These are phyloP conservation scores for Thymelicus sylvestris DNA, from an alignment of 2,888 invertebrate genomes.

Conservation along the genomic window DNA sequence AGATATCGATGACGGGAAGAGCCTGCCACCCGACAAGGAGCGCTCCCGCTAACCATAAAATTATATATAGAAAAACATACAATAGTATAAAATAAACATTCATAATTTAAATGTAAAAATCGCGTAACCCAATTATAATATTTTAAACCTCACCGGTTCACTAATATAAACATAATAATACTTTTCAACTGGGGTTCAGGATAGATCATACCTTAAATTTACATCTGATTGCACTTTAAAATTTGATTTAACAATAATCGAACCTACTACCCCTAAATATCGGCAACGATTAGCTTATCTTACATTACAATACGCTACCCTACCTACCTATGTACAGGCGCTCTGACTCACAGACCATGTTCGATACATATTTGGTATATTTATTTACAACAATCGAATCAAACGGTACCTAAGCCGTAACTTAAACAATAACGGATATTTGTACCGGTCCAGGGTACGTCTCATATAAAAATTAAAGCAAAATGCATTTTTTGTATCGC, in stretches of 20 bases:
- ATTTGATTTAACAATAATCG: constrained; percentile 77
- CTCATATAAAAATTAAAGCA: constrained; percentile 73
- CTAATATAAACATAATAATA: constrained; percentile 82
- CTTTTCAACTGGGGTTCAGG: constrained; percentile 80
- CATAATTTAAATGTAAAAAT: constrained; percentile 81
- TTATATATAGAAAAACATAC: constrained; percentile 76
- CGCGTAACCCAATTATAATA: constrained; percentile 82
- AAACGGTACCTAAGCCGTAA: constrained; percentile 63
- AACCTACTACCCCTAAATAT: constrained; percentile 60
- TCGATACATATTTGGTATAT: constrained; percentile 81
- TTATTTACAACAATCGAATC: constrained; percentile 78
- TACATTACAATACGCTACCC: constrained; percentile 57
- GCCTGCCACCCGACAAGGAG: constrained; percentile 60
- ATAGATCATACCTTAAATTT: constrained; percentile 76
- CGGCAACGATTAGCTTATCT: constrained; percentile 62
- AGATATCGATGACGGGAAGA: constrained; percentile 1
- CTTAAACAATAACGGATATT: constrained; percentile 75
- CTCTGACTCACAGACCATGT: constrained; percentile 57
- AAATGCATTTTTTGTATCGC: constrained; percentile 82
- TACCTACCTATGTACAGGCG: constrained; percentile 74
- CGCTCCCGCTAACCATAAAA: constrained; percentile 68
- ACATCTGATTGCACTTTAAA: constrained; percentile 82
- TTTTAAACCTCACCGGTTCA: constrained; percentile 81
- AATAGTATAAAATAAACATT: constrained; percentile 79
- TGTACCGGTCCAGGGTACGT: constrained; percentile 76